Percentiles rank a stretch among this genome's conserved stretches.
Evolutionary conservation across 2,888 invertebrate species (phyloP).

Genomic region (Myopa testacea): DNA sequence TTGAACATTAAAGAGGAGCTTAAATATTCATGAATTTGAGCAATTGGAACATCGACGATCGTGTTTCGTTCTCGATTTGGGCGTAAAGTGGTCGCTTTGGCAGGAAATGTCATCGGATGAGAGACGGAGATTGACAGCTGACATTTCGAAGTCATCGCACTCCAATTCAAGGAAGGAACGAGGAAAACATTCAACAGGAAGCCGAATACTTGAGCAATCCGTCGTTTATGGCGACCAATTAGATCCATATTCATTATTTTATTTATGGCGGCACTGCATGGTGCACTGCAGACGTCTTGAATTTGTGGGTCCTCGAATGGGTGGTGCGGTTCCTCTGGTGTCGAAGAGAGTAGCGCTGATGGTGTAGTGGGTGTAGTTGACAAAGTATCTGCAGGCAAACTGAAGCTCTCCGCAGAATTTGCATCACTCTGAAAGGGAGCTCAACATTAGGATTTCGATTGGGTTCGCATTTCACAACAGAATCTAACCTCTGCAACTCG

Average conservation of each 20-base stretch:
- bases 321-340: too few relatives aligned
- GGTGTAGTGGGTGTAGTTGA: too few relatives aligned
- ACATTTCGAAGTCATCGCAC: slow-evolving; percentile 3
- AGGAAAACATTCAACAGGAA: neutral
- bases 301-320: too few relatives aligned
- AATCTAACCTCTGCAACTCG: too few relatives aligned
- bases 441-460: too few relatives aligned
- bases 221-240: neutral
- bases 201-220: neutral
- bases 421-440: too few relatives aligned
- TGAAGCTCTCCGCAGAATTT: too few relatives aligned
- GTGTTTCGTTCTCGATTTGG: neutral
- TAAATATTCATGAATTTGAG: slow-evolving; percentile 31
- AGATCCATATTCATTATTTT: slow-evolving; percentile 35
- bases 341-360: too few relatives aligned
- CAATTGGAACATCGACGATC: neutral
- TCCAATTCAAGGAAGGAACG: neutral
- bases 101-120: slow-evolving; percentile 25
- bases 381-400: too few relatives aligned
- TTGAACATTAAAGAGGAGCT: neutral
- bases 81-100: neutral
- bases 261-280: neutral
- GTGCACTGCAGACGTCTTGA: too few relatives aligned
- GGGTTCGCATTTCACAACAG: too few relatives aligned
- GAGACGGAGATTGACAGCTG: slow-evolving; percentile 21